Percentiles rank a stretch among this genome's conserved stretches.
Evolutionary conservation across 2,888 invertebrate genomes (phyloP).

Genomic region (Adineta ricciae): DNA sequence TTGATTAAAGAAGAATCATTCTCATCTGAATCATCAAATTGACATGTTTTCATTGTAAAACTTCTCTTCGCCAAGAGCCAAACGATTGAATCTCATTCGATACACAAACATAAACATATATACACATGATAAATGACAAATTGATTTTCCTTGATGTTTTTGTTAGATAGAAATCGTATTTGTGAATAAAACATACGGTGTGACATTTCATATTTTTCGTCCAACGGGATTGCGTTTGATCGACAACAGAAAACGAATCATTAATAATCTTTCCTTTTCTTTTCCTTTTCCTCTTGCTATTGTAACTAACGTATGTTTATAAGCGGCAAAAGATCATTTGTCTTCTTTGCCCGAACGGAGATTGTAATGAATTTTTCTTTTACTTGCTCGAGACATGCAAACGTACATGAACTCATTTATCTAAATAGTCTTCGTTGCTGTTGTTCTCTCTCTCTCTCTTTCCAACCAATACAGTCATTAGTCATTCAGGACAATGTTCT

Average conservation of each 20-base stretch:
- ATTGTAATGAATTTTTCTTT: conserved; percentile 8
- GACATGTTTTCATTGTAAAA: too few relatives aligned
- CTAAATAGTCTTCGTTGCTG: background rate
- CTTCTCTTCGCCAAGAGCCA: background rate
- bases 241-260: background rate
- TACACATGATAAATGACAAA: background rate
- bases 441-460: background rate
- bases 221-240: background rate
- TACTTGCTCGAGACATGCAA: background rate
- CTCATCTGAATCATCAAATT: background rate
- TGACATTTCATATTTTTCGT: background rate
- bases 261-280: background rate
- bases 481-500: background rate
- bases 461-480: background rate
- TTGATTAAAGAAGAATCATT: background rate
- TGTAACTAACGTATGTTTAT: background rate
- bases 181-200: background rate
- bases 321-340: conserved; percentile 5
- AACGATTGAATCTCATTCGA: background rate
- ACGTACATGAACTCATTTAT: background rate
- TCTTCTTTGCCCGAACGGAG: background rate
- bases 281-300: background rate
- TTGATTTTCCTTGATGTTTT: background rate
- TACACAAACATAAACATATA: too few relatives aligned
- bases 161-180: background rate